Base-by-base conservation (phyloP, 2,888 invertebrate species). In the Cheilosia pagana region DNA sequence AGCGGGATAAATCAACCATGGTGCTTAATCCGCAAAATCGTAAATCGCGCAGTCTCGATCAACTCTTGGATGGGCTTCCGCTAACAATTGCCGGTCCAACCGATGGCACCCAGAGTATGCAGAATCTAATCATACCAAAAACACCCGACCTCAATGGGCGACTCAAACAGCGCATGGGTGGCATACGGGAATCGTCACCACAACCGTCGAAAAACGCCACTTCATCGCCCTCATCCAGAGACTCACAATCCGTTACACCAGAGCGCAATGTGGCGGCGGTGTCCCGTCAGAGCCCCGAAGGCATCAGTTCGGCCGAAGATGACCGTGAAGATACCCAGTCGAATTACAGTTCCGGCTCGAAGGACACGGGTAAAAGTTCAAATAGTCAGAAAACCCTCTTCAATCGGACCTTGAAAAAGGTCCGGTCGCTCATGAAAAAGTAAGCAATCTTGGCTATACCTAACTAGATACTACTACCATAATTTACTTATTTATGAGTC, bases 361-460 rank as follows among this genome's bases (percentile, higher is more conserved):
- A 87, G 76, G 87, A 86, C 74, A 79, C 86, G 60, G 82, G 82
- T 82, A 82, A 85, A 85, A 75, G 81, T 86, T 86, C 86, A 74
- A 86, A 77, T 87, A 81, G 74, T 67, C 85, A 79, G 82, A 95
- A 95, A 90, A 96, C 96, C 92, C 96, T 97, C 91, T 95, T 97
- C 94, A 96, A 96, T 93, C 94, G 95, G 91, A 96, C 96, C 92
- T 95, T 96, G 88, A 96, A 95, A 92, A 96, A 96, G 94, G 95
- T 96, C 92, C 94, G 95, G 93, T 95, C 95, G 93, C 93, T 96
- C 91, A 95, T 94, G 86, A 92, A 92, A 90, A 93, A 93, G 91
- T 93, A 92, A 92, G 91, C 90, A 90, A 83, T 79, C 78, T 79
- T 78, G 70, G 85, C 81, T 76, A 60, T 65, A 71, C 70, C 70